phyloP scores from a whole-genome alignment of 1,140 invertebrate species.

The Aphaenogaster ashmeadi region DNA sequence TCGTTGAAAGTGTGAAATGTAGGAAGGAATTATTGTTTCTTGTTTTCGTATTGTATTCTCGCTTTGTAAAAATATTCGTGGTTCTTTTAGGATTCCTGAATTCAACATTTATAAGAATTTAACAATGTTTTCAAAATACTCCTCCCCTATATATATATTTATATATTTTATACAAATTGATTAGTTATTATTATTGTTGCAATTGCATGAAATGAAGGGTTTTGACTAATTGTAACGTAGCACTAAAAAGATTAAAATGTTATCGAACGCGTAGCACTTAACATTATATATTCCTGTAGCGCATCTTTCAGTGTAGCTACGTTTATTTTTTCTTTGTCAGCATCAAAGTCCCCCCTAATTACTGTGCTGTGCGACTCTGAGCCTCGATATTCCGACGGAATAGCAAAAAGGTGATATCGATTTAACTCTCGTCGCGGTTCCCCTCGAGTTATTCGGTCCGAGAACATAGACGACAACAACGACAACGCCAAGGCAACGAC shows the following conservation, averaged over 20 bases:
- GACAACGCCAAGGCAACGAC: neutral
- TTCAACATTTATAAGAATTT: neutral
- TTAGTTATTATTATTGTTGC: neutral
- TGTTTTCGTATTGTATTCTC: neutral
- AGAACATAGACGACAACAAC: constrained; percentile 15
- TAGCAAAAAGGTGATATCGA: constrained; percentile 63
- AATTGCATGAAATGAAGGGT: neutral
- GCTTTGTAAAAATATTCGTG: neutral
- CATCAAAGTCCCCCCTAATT: constrained; percentile 65
- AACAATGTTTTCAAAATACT: neutral
- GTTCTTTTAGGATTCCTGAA: neutral
- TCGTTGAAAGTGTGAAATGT: neutral
- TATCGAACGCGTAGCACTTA: neutral
- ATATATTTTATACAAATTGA: neutral
- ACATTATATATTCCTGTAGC: constrained; percentile 27
- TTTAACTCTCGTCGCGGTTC: constrained; percentile 47
- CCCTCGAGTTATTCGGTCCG: constrained; percentile 14
- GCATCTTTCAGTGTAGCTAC: neutral
- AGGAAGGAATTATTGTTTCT: neutral
- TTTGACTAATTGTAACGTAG: neutral
- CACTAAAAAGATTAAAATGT: neutral
- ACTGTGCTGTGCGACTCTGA: neutral
- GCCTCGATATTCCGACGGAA: constrained; percentile 24
- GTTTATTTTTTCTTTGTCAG: constrained; percentile 35
- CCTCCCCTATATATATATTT: neutral